A percentile compares a stretch with the other conserved stretches of the same genome.
phyloP scores from a whole-genome alignment of 2,888 invertebrate species.

The Ophion slaviceki region DNA sequence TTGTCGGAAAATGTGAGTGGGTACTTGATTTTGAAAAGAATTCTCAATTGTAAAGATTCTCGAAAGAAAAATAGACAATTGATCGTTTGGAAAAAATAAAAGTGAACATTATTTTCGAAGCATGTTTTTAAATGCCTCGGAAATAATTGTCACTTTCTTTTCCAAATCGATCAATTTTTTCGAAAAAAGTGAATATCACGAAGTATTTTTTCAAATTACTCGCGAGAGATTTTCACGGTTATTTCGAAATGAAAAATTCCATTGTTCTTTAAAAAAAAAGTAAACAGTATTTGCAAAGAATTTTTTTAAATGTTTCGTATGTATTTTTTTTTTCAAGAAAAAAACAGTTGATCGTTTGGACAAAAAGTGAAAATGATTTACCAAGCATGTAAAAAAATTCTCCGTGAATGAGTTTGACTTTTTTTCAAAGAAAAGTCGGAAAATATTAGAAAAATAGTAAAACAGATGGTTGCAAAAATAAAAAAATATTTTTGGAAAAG shows the following conservation, averaged over 20 bases:
- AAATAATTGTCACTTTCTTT: neutral
- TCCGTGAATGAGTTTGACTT: neutral
- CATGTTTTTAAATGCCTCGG: neutral
- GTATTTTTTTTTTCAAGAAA: no score
- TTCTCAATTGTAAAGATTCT: no score
- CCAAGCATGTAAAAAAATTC: no score
- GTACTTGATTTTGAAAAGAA: no score
- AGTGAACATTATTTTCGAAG: no score
- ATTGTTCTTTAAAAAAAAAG: neutral
- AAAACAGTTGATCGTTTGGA: no score
- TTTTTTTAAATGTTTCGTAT: no score
- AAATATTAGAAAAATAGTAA: neutral
- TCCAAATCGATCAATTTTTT: neutral
- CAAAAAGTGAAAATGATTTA: no score
- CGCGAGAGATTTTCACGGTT: neutral
- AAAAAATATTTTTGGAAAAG: neutral
- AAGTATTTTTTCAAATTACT: neutral
- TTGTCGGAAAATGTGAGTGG: no score
- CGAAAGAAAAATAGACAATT: no score
- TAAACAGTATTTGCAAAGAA: no score
- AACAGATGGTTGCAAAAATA: neutral
- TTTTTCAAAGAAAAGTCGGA: slow-evolving; percentile 6
- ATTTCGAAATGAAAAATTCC: neutral
- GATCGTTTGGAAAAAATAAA: no score
- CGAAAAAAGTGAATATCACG: neutral